Evolutionary conservation across 2,113 vertebrate species (phyloP), one percentile per base, ranked within the genome.

Genomic region (Hipposideros armiger): DNA sequence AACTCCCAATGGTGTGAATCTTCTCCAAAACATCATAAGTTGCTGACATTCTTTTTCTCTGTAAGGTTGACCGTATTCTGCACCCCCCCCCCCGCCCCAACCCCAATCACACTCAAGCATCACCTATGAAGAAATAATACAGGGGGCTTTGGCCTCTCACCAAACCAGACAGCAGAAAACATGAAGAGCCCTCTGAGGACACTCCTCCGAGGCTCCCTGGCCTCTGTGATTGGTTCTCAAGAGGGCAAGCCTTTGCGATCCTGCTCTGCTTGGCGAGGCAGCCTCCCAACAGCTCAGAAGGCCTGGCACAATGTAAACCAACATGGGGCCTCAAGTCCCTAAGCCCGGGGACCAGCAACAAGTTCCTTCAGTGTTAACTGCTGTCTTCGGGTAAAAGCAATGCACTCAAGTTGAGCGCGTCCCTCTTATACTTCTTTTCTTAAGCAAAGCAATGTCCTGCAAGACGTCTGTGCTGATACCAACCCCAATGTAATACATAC

Each of bases 211-310:
- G 81, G 36, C 16, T n/a, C 40, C 47, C 36, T n/a, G 32, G 42
- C 73, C 40, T 47, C 36, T 8, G 30, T 16, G 3, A 28, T 28
- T n/a, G 32, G 13, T 54, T 77, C 56, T 88, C 26, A 17, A 80
- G 54, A 56, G 8, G 4, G 8, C 9, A 84, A 36, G 40, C 67
- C 22, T 52, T 50, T 32, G 24, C 26, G 20, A 22, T 90, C 16
- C 7, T 20, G 7, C 16, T 58, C 54, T 66, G 2, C 83, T 19
- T 1, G 24, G 36, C 11, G 0, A 47, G 30, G 26, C 0, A 0
- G 36, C 30, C 14, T 36, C 26, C 28, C 0, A 11, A 47, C 28
- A 6, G 13, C 0, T 66, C 28, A 58, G 19, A 50, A 45, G 80
- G 2, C 8, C 11, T 32, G 42, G 19, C 32, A 28, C 7, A 62